Evolutionary conservation across 2,888 invertebrate species (phyloP), one percentile per base, ranked within the genome.

Genomic region (Drosophila buzzatii): DNA sequence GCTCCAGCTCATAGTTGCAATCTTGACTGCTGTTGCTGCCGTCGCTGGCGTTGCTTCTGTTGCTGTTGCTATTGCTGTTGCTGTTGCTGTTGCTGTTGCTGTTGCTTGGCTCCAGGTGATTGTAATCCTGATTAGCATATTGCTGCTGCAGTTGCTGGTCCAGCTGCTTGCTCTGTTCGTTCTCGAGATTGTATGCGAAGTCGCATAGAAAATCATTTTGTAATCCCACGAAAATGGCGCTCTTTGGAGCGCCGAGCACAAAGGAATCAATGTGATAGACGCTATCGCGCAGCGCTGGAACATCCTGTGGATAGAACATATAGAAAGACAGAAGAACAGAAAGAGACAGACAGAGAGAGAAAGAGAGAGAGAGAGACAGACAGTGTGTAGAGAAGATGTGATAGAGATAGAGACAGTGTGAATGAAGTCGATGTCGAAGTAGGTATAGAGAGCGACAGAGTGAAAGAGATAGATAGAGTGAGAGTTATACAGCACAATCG

Each of bases 261-360:
- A 92, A 92, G 67, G 92, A 90, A 79, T 92, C 92, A 85, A 92
- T 92, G 81, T 92, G 92, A 91, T 90, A 92, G 83, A 92, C 82
- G 79, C 91, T 91, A 79, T 90, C 82, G 70, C 84, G 73, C 62
- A 90, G 76, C 41, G 82, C 90, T 76, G 92, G 92, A 84, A 91
- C 85, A 72, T 92, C 91, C 92, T 92, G 92, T 85, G 91, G 79
- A 91, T 89, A 87, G 70, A 90, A 79, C 79, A 84, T 68, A 91
- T 71, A 85, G 80, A 90, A 73, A 73, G 76, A 75, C 76, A 80
- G 62, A 70, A 71, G 70, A 76, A 67, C 79, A 85, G 80, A 84
- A 73, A 85, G 76, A 89, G 84, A 81, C 81, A 81, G 65, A 82
- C 62, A 87, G 23, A 70, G 66, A 77, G 9, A 68, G 51, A 71